phyloP scores from a whole-genome alignment of 2,797 vertebrate genomes.

The Enteromius treurensis region DNA sequence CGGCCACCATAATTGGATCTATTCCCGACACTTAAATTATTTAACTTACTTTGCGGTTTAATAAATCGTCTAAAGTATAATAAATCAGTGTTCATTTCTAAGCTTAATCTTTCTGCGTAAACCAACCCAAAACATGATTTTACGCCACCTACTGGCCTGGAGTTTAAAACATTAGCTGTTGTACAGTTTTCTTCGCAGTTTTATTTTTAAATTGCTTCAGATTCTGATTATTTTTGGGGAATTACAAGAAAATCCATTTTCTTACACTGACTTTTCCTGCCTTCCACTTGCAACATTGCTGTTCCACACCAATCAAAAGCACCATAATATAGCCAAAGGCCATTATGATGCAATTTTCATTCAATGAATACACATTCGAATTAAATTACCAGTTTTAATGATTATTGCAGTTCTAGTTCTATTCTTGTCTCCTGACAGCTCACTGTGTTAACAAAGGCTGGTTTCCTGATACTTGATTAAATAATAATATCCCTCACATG shows the following conservation, averaged over 20 bases:
- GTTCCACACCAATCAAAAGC: background rate
- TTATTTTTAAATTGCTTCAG: background rate
- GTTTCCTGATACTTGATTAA: conserved; percentile 63
- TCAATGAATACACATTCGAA: too few relatives aligned
- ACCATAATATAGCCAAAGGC: background rate
- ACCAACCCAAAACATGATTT: background rate
- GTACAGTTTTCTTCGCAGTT: background rate
- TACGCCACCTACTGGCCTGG: background rate
- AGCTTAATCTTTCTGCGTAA: background rate
- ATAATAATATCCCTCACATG: conserved; percentile 63
- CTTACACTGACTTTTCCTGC: background rate
- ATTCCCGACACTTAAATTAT: background rate
- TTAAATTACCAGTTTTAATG: background rate
- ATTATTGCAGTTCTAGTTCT: conserved; percentile 13
- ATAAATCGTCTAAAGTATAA: background rate
- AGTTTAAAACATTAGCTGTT: background rate
- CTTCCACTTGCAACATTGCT: background rate
- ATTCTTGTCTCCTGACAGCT: conserved; percentile 18
- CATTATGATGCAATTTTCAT: background rate
- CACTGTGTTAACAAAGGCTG: conserved; percentile 52
- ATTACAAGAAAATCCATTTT: background rate
- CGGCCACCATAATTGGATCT: background rate
- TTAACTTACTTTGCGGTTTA: background rate
- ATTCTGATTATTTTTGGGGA: background rate
- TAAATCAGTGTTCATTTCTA: background rate